Base-by-base conservation (phyloP, 2,113 vertebrate species). In the Paradisaea rubra region DNA sequence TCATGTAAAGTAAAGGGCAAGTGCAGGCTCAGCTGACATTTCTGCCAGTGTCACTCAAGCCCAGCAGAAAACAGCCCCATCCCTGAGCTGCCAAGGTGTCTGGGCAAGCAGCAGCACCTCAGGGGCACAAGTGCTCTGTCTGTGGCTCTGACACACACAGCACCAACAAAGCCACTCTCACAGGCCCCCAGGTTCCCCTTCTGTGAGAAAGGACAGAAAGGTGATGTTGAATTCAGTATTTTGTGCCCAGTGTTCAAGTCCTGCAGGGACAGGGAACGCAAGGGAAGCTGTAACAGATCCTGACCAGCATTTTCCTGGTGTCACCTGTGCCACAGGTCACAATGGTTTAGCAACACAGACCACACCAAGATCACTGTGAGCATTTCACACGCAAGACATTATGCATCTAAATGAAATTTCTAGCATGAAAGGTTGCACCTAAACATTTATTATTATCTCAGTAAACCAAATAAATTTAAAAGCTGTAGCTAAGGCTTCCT, bases 1-100 rank as follows among this genome's bases (percentile, higher is more conserved):
- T 35, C 35, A 35, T 35, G 35, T 35, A 35, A 35, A 35, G 35
- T 35, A 91, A 96, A 97, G 91, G 95, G 84, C 95, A 92, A 95
- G 88, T 17, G 65, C 61, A 45, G 70, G 86, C 91, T 95, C 89
- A 86, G 86, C 89, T 95, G 86, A 95, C 93, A 85, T 86, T 94
- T 89, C 89, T 93, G 95, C 65, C 28, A n/a, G 77, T 66, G 92
- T 83, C 88, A 94, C 61, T 94, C 93, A 50, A 93, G 91, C 49
- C 49, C 31, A 44, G 72, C 3, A 70, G 64, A 31, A 59, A 72
- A 23, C 59, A 69, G 79, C 2, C 54, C 59, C 2, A 15, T 24
- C 66, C 70, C 74, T 28, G 45, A 37, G 82, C 3, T 31, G 56
- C 61, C 3, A 3, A 8, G 37, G n/a, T n/a, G 78, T 37, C 93